These are phyloP conservation scores for Eupithecia inturbata DNA, from an alignment of 2,888 invertebrate species.

Conservation along the genomic window DNA sequence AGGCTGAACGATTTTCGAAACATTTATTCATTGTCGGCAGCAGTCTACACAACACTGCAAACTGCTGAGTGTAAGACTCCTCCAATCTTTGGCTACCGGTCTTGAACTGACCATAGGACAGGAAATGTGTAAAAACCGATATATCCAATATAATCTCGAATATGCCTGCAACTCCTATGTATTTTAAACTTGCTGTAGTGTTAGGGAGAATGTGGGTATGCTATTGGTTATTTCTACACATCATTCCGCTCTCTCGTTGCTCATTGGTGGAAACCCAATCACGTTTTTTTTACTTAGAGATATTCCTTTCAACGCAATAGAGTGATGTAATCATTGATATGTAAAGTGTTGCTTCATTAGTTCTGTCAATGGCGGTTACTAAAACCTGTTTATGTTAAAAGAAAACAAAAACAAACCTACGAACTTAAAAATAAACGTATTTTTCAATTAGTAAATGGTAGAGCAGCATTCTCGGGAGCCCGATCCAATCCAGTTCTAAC, in stretches of 20 bases:
- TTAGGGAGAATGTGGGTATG: background rate
- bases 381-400: background rate
- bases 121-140: background rate
- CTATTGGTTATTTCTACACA: background rate
- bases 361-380: conserved; percentile 1
- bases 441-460: conserved; percentile 8
- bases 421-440: background rate
- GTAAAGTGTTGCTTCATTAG: background rate
- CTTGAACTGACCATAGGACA: background rate
- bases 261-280: background rate
- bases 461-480: conserved; percentile 5
- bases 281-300: background rate
- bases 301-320: background rate
- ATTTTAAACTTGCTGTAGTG: background rate
- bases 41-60: background rate
- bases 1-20: background rate
- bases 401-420: background rate
- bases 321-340: too few species aligned
- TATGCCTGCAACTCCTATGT: background rate
- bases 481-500: conserved; percentile 9
- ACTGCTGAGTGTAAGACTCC: background rate
- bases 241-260: background rate
- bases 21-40: background rate
- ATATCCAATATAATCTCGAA: background rate
- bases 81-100: background rate